Evolutionary conservation across 2,113 vertebrate species (phyloP).

Genomic region (Megatriorchis doriae): DNA sequence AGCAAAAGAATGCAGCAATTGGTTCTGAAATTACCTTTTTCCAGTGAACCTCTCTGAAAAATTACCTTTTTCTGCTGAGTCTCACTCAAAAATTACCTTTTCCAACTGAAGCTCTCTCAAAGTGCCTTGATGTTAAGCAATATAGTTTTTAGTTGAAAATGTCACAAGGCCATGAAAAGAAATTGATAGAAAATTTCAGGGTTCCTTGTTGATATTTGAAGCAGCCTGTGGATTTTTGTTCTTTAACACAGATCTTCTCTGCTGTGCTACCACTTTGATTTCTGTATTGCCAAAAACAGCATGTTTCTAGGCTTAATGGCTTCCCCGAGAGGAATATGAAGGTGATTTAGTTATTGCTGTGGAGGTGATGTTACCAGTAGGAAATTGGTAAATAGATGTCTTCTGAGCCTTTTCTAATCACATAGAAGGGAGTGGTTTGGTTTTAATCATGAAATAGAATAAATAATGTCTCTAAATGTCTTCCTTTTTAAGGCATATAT

Average conservation of each 20-base stretch:
- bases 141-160: conserved; percentile 89
- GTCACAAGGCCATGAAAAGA: conserved; percentile 85
- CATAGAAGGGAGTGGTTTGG: conserved; percentile 19
- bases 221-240: conserved; percentile 87
- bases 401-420: conserved; percentile 66
- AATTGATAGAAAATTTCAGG: conserved; percentile 86
- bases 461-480: conserved; percentile 42
- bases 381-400: conserved; percentile 71
- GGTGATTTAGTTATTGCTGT: conserved; percentile 80
- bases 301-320: conserved; percentile 86
- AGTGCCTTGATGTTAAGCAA: conserved; percentile 87
- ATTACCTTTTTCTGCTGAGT: conserved; percentile 83
- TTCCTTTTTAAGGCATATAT: neutral
- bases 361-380: conserved; percentile 72
- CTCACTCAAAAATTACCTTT: conserved; percentile 86
- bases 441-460: neutral
- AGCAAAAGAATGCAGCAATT: conserved; percentile 80
- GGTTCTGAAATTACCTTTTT: conserved; percentile 87
- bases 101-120: conserved; percentile 78
- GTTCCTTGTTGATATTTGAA: conserved; percentile 87
- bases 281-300: conserved; percentile 83
- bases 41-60: conserved; percentile 83
- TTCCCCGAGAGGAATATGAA: conserved; percentile 80
- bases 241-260: conserved; percentile 81
- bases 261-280: conserved; percentile 81